Base-by-base conservation (phyloP, 2,888 invertebrate species). In the Drosophila phalerata region DNA sequence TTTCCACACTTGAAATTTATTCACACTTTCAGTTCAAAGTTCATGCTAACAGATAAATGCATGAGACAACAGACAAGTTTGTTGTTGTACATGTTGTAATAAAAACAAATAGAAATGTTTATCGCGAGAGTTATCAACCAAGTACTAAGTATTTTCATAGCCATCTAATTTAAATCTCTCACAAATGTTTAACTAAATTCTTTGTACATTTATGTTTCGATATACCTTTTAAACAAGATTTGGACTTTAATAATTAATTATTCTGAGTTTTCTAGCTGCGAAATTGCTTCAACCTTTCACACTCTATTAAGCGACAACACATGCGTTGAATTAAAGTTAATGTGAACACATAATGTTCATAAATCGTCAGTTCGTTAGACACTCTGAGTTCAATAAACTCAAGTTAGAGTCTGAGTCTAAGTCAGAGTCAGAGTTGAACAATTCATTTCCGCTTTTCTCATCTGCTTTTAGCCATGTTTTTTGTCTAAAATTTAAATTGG, bases 311-410 rank as follows among this genome's bases (percentile, higher is more conserved):
- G 48, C 51, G 28, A 19, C 38, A 40, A 60, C 45, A 58, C 69
- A 76, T 49, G 58, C 49, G 43, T 53, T 30, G 52, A 51, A 55
- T 40, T 17, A 38, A 49, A 53, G 48, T 56, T 47, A 17, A 61
- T 15, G 49, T 51, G 40, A 49, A 51, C 52, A 51, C 52, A 63
- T 56, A 47, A 60, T 25, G 47, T 25, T n/a, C 40, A 56, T 62
- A 65, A 57, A 51, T 53, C 48, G 58, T 28, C 28, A 67, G 67
- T 13, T 71, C 63, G 68, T 61, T 49, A 56, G 67, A 55, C 62
- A 51, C 30, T 25, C 62, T 19, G 47, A 76, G 85, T 88, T 85
- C 85, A 85, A 78, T 80, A 85, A 85, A 88, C 88, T 72, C 65
- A 43, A 77, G 73, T 79, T 53, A 25, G 17, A 62, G 38, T 22